These are phyloP conservation scores for Climacteris rufus DNA, from an alignment of 2,113 vertebrate genomes.

Conservation along the genomic window DNA sequence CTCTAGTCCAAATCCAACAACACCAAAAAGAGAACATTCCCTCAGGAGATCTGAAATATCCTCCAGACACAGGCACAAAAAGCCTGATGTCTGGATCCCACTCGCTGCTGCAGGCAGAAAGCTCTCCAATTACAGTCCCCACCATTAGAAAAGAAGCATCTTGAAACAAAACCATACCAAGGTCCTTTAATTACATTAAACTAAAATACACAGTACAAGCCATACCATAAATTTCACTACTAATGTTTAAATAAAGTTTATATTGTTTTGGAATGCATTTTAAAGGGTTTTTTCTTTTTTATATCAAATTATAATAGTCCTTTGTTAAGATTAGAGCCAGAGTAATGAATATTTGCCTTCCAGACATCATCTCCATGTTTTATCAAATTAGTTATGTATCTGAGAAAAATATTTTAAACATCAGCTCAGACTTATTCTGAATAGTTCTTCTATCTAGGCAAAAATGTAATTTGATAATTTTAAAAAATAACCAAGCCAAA, in stretches of 20 bases:
- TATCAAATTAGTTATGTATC: neutral
- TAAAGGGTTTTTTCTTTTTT: neutral
- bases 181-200: neutral
- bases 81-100: neutral
- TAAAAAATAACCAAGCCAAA: neutral
- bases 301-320: neutral
- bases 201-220: neutral
- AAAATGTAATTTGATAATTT: neutral
- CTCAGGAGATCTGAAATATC: neutral
- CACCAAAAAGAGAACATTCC: neutral
- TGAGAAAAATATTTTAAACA: neutral
- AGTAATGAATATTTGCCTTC: neutral
- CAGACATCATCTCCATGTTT: neutral
- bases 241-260: neutral
- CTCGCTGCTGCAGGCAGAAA: neutral
- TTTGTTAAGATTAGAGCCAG: neutral
- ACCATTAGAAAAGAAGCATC: neutral
- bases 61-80: neutral
- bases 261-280: neutral
- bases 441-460: neutral
- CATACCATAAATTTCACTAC: neutral
- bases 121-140: constrained; percentile 5
- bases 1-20: neutral
- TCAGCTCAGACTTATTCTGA: neutral
- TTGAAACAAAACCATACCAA: neutral